phyloP scores from a whole-genome alignment of 2,888 invertebrate genomes.

The Melanchra persicariae region DNA sequence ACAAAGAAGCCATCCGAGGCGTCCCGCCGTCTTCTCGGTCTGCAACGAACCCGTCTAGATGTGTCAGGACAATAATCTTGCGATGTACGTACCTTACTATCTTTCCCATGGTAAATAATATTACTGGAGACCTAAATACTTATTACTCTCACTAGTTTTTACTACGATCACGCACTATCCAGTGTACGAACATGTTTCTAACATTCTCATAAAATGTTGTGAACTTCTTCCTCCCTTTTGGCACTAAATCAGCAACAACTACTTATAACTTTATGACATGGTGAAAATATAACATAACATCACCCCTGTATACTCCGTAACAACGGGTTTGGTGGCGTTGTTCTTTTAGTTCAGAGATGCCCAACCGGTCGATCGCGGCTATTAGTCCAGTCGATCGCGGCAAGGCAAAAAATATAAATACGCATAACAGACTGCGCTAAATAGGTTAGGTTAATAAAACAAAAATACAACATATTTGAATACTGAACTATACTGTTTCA shows the following conservation, averaged over 20 bases:
- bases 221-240: neutral
- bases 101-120: neutral
- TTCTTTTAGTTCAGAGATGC: neutral
- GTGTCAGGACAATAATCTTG: no score
- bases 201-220: neutral
- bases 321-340: neutral
- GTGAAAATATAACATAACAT: neutral
- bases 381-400: no score
- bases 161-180: neutral
- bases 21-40: no score
- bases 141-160: neutral
- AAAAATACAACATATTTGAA: no score
- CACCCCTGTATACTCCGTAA: neutral
- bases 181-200: slow-evolving; percentile 3
- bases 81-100: no score
- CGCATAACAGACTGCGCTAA: no score
- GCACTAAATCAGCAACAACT: neutral
- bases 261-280: neutral
- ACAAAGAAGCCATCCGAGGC: no score
- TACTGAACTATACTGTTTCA: no score
- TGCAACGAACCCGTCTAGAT: no score
- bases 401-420: no score
- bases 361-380: no score
- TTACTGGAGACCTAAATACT: neutral
- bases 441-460: no score